A percentile compares a stretch with the other conserved stretches of the same genome.
Conservation (phyloP, 1,140 invertebrate genomes). For the Amyelois transitella region DNA sequence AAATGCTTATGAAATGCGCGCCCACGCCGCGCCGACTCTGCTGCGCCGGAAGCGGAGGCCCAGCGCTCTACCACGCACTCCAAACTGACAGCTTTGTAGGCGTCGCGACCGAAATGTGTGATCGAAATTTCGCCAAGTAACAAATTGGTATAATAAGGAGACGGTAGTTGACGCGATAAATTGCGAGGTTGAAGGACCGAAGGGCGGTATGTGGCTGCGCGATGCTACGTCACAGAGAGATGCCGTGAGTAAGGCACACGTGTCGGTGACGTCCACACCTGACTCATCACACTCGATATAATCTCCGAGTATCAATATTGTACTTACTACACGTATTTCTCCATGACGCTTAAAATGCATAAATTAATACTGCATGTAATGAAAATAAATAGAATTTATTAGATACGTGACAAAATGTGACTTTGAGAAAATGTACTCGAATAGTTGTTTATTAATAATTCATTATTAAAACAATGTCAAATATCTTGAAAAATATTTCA, state of each 20-base stretch:
- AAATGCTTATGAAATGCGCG: slow-evolving; percentile 57
- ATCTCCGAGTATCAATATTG: slow-evolving; percentile 3
- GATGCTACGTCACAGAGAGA: slow-evolving; percentile 41
- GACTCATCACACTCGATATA: slow-evolving; percentile 32
- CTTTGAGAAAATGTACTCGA: too few relatives aligned
- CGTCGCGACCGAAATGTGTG: slow-evolving; percentile 27
- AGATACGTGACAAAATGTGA: too few relatives aligned
- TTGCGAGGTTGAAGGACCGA: slow-evolving; percentile 24
- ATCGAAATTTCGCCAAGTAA: background rate
- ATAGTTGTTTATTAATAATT: too few relatives aligned
- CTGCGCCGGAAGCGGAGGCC: slow-evolving; percentile 59
- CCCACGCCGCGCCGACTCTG: slow-evolving; percentile 39
- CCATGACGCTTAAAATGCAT: background rate
- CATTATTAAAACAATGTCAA: too few relatives aligned
- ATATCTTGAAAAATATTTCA: too few relatives aligned
- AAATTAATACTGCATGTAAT: too few relatives aligned
- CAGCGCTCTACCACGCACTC: slow-evolving; percentile 23
- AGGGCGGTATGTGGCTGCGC: slow-evolving; percentile 29
- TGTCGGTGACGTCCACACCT: slow-evolving; percentile 55
- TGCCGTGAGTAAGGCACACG: slow-evolving; percentile 55
- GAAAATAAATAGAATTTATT: too few relatives aligned
- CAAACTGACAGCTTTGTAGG: slow-evolving; percentile 24
- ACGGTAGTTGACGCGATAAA: slow-evolving; percentile 14
- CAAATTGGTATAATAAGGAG: background rate
- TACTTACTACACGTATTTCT: background rate